These are phyloP conservation scores for Odocoileus virginianus DNA, from an alignment of 2,113 vertebrate species.

Conservation along the genomic window DNA sequence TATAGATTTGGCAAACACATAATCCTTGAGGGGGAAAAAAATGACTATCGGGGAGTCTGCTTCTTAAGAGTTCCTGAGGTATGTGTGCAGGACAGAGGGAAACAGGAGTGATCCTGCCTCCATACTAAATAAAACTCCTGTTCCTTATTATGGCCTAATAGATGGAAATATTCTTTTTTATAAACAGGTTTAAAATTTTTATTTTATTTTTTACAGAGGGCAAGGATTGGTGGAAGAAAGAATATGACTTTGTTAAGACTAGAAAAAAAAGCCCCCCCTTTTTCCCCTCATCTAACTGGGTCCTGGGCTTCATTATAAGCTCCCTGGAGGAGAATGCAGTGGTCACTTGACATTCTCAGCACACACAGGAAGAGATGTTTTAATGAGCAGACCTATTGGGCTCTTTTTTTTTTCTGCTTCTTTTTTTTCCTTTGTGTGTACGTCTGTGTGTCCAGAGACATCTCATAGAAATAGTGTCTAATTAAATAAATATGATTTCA, in stretches of 20 bases:
- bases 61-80: not conserved
- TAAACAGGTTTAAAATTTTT: conserved; percentile 69
- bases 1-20: not conserved
- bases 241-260: conserved; percentile 64
- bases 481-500: conserved; percentile 42
- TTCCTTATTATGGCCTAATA: conserved; percentile 57
- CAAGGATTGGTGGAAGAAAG: conserved; percentile 58
- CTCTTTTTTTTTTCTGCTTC: not conserved
- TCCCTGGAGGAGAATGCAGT: conserved; percentile 17
- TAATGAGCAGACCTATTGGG: conserved; percentile 27
- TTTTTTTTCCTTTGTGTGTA: not conserved
- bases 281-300: conserved; percentile 25
- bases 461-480: conserved; percentile 13
- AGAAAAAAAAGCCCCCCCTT: not conserved
- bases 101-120: not conserved
- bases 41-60: not conserved
- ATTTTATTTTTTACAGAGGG: conserved; percentile 69
- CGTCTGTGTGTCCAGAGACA: conserved; percentile 10
- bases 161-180: conserved; percentile 66
- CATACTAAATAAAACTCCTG: conserved; percentile 28
- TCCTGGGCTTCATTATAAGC: conserved; percentile 64
- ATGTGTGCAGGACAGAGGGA: not conserved
- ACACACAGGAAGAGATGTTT: conserved; percentile 48
- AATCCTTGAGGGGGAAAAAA: not conserved
- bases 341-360: conserved; percentile 18